These are phyloP conservation scores for Linurgus olivaceus DNA, from an alignment of 2,797 vertebrate species.

Conservation along the genomic window DNA sequence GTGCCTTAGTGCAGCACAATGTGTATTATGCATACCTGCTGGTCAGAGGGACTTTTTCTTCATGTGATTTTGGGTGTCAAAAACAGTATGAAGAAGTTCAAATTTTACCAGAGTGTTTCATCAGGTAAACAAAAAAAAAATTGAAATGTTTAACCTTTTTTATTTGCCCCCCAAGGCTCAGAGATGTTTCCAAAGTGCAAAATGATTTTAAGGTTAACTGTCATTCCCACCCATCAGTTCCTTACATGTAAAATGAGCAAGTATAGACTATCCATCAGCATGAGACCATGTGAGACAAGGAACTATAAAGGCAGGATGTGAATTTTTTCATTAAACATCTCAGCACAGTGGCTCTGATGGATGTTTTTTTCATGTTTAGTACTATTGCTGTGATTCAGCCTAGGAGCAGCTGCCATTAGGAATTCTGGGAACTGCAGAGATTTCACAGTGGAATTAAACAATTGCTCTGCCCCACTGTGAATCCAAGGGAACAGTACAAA, in stretches of 20 bases:
- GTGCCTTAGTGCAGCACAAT: not conserved
- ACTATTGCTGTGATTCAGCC: not conserved
- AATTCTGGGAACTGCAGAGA: not conserved
- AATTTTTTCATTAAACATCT: not conserved
- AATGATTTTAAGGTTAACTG: not conserved
- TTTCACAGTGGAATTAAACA: not conserved
- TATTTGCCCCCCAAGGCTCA: accelerated
- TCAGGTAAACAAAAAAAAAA: not conserved
- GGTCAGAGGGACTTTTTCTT: not conserved
- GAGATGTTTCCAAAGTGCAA: not conserved
- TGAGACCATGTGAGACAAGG: not conserved
- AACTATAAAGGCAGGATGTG: not conserved
- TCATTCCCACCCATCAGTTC: not conserved
- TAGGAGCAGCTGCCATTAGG: not conserved
- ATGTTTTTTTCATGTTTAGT: not conserved
- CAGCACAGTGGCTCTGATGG: not conserved
- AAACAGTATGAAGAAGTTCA: not conserved
- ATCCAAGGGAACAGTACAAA: not conserved
- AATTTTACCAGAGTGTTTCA: not conserved
- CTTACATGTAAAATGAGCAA: not conserved
- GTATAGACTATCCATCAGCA: not conserved
- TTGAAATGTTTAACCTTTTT: not conserved
- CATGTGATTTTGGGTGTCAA: not conserved
- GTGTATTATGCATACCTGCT: not conserved
- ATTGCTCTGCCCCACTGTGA: not conserved